Evolutionary conservation across 2,113 vertebrate genomes (phyloP).

Genomic region (Drymodes brunneopygia): DNA sequence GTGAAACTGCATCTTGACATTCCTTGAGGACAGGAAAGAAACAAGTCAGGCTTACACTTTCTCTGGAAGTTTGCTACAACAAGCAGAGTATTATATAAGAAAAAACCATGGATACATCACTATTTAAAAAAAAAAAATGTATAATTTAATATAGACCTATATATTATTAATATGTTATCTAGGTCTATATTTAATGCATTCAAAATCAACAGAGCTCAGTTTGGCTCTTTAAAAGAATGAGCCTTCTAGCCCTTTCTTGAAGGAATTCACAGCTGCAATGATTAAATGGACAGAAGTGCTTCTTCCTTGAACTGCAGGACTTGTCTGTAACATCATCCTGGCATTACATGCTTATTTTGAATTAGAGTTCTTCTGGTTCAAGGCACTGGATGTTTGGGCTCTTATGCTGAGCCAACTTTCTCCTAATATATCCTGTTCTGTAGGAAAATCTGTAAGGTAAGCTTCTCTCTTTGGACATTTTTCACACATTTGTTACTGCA

Average conservation of each 20-base stretch:
- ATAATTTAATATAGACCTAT: neutral
- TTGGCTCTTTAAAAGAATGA: neutral
- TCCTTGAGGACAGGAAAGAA: neutral
- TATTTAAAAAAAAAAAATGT: neutral
- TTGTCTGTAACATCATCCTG: neutral
- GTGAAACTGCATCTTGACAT: neutral
- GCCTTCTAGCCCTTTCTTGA: neutral
- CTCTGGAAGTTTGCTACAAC: neutral
- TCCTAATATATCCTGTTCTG: neutral
- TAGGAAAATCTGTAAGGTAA: neutral
- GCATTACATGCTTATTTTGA: neutral
- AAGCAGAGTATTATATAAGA: neutral
- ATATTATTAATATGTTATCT: neutral
- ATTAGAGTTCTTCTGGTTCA: neutral
- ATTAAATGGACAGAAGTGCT: neutral
- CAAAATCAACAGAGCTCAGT: neutral
- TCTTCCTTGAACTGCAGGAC: neutral
- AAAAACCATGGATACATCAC: neutral
- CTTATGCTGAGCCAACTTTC: neutral
- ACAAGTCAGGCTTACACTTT: neutral
- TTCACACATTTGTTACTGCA: neutral
- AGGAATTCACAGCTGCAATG: neutral
- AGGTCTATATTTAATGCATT: neutral
- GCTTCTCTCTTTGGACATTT: neutral
- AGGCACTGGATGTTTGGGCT: neutral